Conservation (phyloP, 2,113 vertebrate species). For the cattle (Bos taurus) region ARS-UCD2.0 NC_037336.1:10496001-10496500, state of each 20-base stretch:
- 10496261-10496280: neutral
- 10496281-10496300: neutral
- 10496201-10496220: neutral
- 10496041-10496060: neutral
- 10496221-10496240: neutral
- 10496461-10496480: accelerated
- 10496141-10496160: neutral
- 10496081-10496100: conserved; percentile 15
- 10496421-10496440: neutral
- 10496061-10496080: neutral
- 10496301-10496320: neutral
- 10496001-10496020: neutral
- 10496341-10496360: neutral
- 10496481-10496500: neutral
- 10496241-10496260: neutral
- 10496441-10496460: neutral
- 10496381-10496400: neutral
- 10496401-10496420: neutral
- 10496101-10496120: neutral
- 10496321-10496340: neutral
- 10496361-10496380: neutral
- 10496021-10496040: neutral
- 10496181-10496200: neutral
- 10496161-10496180: neutral
- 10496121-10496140: neutral